Evolutionary conservation across 1,140 invertebrate genomes (phyloP), one percentile per base, ranked within the genome.

Genomic region (Plectus sambesii): DNA sequence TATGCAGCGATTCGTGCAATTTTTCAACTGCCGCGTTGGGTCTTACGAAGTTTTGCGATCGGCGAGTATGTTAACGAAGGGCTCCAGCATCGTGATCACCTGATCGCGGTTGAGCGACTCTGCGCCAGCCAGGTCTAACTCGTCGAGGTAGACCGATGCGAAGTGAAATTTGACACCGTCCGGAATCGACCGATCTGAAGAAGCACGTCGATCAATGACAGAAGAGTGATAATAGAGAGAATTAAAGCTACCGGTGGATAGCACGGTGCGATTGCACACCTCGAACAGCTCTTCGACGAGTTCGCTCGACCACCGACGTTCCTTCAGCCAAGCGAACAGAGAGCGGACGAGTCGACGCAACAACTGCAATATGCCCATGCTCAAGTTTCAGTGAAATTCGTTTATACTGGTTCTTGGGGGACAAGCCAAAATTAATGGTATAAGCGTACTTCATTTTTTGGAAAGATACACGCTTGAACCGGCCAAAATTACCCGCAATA

Each of bases 141-240:
- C 74, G 29, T 70, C 66, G 8, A 74, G 51, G 51, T 68, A 74
- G 26, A 75, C 66, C 36, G 73, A 71, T 30, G 68, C 58, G 15
- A 74, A 56, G 50, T 75, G 74, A 15, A 70, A 67, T 27, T 69
- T 68, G 52, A 39, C 68, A 17, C 55, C 49, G 29, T 68, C 62
- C 25, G 38, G 43, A 19, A 66, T 43, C 2, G 26, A 41, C 5
- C 49, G 53, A 23, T 58, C 48, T 49, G n/a, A n/a, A n/a, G n/a
- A n/a, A n/a, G n/a, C n/a, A n/a, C n/a, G n/a, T n/a, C n/a, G n/a
- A n/a, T n/a, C n/a, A n/a, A n/a, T n/a, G n/a, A n/a, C n/a, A n/a
- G n/a, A n/a, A n/a, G n/a, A n/a, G n/a, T n/a, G n/a, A n/a, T n/a
- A n/a, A n/a, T n/a, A n/a, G n/a, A n/a, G n/a, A n/a, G n/a, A n/a